Conservation (phyloP, 1,140 invertebrate species). For the Drosophila bocki region DNA sequence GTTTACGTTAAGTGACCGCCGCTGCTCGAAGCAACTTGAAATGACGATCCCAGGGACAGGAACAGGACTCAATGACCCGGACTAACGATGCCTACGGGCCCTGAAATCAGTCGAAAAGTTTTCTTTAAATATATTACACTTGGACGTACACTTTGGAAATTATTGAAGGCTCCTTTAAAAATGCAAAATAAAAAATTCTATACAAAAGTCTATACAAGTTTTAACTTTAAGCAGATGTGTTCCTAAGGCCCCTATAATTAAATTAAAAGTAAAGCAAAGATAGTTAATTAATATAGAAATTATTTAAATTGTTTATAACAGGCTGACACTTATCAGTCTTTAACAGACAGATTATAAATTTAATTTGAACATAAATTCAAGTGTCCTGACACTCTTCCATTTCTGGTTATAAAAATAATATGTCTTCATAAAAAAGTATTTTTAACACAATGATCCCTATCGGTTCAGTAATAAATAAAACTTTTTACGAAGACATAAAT, state of each 20-base stretch:
- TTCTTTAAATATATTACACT: constrained; percentile 13
- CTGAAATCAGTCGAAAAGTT: constrained; percentile 5
- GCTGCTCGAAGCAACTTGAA: constrained; percentile 46
- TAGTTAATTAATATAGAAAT: no score
- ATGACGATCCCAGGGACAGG: constrained; percentile 38
- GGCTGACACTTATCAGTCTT: no score
- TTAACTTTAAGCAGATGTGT: no score
- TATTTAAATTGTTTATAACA: no score
- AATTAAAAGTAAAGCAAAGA: no score
- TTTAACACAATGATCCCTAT: background rate
- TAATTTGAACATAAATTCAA: background rate
- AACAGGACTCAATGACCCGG: constrained; percentile 34
- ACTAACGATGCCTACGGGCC: constrained; percentile 28
- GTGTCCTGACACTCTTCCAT: background rate
- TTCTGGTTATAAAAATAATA: background rate
- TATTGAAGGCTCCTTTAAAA: background rate
- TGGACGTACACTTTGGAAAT: background rate
- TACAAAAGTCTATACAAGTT: no score
- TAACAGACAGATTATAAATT: background rate
- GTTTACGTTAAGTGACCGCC: constrained; percentile 52
- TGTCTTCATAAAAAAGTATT: background rate
- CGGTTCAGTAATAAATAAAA: background rate
- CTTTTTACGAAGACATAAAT: background rate
- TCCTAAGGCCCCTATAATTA: no score
- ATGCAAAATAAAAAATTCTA: background rate